phyloP scores from a whole-genome alignment of 2,797 vertebrate species.

The Cephalopachus bancanus region DNA sequence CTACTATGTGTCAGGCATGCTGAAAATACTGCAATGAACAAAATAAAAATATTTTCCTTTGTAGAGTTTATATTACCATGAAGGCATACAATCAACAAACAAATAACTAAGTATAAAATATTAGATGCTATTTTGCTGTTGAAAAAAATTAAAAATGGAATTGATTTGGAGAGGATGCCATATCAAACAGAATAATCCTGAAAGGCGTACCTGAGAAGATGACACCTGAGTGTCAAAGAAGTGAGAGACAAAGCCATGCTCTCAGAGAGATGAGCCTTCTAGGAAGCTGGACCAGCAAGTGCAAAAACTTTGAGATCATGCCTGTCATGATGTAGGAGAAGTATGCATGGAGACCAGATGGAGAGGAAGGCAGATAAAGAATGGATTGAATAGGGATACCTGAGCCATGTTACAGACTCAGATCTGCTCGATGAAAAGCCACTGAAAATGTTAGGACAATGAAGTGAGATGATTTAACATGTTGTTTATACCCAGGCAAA shows the following conservation, averaged over 20 bases:
- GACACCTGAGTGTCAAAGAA: background rate
- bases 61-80: background rate
- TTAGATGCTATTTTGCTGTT: background rate
- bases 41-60: background rate
- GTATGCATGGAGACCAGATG: background rate
- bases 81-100: background rate
- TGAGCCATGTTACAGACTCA: background rate
- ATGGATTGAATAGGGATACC: background rate
- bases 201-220: background rate
- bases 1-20: background rate
- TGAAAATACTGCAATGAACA: background rate
- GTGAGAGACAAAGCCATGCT: background rate
- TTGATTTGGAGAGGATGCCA: background rate
- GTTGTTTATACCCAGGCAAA: background rate
- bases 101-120: background rate
- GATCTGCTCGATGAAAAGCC: background rate
- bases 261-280: background rate
- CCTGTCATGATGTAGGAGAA: no score
- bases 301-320: background rate
- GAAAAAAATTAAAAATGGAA: background rate
- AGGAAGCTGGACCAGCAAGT: background rate
- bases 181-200: background rate
- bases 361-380: background rate
- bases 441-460: background rate
- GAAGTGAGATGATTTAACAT: background rate